Evolutionary conservation across 1,140 invertebrate genomes (phyloP), one percentile per base, ranked within the genome.

Genomic region (Littorina saxatilis): DNA sequence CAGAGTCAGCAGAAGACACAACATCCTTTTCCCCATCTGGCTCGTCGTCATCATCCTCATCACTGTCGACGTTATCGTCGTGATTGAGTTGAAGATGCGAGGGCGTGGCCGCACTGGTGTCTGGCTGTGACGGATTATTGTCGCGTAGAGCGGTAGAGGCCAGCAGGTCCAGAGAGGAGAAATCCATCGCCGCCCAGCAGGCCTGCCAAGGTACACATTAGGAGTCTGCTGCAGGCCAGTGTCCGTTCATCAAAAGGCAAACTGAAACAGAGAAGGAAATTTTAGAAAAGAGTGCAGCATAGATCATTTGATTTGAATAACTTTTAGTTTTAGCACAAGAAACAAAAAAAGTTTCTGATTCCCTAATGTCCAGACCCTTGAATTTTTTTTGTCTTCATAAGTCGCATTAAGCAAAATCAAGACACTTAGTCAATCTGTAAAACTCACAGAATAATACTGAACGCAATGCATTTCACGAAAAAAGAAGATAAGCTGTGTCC

Each of bases 131-230:
- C 0, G 55, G 39, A 47, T 76, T 79, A 73, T 76, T 83, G 43
- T 80, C 82, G 11, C 77, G 55, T n/a, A 85, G 87, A 32, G 90
- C 90, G 78, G 90, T 88, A 75, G 87, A 86, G 37, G 90, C 90
- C 61, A 91, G 82, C 15, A 91, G 84, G 77, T 90, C 89, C 63
- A 91, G 83, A 63, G 90, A 88, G 83, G 90, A 90, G 84, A 90
- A 90, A 75, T 86, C 86, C 88, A 88, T 88, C 39, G 50, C 75
- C 68, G 39, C 78, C 70, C 73, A 68, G 77, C 40, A 40, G 47
- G 50, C 47, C 74, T 35, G 29, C 74, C 50, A 20, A 32, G 55
- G 74, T 76, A 39, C 66, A 68, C 66, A 68, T 68, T 35, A 68
- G 66, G 66, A 68, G 66, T 68, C 66, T 17, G 32, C 66, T 23